Conservation (phyloP, 1,140 invertebrate species). For the Drosophila nikananu region DNA sequence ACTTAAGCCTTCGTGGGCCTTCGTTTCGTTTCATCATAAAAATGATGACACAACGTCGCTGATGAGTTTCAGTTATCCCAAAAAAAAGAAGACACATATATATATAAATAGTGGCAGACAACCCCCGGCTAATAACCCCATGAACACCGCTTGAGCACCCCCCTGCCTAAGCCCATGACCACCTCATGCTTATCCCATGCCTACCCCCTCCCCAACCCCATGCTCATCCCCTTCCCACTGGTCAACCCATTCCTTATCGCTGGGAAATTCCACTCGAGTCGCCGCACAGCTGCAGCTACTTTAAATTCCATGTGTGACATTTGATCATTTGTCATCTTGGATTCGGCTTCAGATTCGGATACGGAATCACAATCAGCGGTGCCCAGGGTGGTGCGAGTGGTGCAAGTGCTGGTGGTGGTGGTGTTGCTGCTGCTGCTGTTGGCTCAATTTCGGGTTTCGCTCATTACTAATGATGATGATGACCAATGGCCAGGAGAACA, state of each 20-base stretch:
- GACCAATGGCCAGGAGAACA: conserved; percentile 41
- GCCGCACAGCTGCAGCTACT: conserved; percentile 73
- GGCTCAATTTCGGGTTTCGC: conserved; percentile 47
- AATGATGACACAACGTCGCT: conserved; percentile 72
- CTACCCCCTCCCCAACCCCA: not conserved
- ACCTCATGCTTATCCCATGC: not conserved
- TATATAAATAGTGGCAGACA: conserved; percentile 57
- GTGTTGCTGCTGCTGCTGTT: not conserved
- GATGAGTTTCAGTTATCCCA: conserved; percentile 79
- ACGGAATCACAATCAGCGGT: conserved; percentile 19
- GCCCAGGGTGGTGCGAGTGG: conserved; percentile 2
- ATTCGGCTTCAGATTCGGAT: conserved; percentile 18
- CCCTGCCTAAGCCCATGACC: not conserved
- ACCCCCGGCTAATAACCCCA: conserved; percentile 55
- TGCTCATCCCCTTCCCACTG: not conserved
- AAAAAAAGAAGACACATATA: not conserved
- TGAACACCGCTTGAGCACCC: not conserved
- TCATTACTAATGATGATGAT: conserved; percentile 82
- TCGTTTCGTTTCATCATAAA: conserved; percentile 76
- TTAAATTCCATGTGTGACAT: conserved; percentile 83
- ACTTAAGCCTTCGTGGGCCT: conserved; percentile 70
- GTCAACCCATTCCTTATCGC: not conserved
- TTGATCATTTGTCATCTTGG: conserved; percentile 82
- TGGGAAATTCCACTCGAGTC: conserved; percentile 27
- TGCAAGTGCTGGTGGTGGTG: conserved; percentile 27